Evolutionary conservation across 1,140 invertebrate species (phyloP).

Genomic region (Trichonephila clavata): DNA sequence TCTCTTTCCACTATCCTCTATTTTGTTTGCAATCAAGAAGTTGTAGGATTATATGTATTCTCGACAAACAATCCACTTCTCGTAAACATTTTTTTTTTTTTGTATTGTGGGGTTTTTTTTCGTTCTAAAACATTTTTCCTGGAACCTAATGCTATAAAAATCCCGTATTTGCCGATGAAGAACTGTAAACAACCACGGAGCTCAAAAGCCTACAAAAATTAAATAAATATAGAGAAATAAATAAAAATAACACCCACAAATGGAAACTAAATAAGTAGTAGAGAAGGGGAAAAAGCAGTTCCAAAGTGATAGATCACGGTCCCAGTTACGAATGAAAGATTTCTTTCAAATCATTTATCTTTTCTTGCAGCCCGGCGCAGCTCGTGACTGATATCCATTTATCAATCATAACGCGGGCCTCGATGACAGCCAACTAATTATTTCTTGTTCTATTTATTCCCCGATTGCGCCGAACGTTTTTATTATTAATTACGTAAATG

Average conservation of each 20-base stretch:
- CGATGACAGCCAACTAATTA: conserved; percentile 72
- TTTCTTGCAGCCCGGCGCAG: not conserved
- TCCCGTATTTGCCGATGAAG: not conserved
- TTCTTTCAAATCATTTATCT: conserved; percentile 74
- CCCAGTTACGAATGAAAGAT: conserved; percentile 74
- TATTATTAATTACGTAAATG: conserved; percentile 56
- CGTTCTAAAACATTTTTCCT: too few relatives aligned
- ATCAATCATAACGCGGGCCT: conserved; percentile 54
- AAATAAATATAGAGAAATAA: not conserved
- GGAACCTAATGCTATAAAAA: not conserved
- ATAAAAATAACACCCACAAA: not conserved
- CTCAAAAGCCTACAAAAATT: not conserved
- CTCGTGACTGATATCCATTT: conserved; percentile 69
- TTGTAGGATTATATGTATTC: not conserved
- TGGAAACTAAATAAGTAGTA: not conserved
- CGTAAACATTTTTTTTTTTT: too few relatives aligned
- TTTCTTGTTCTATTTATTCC: conserved; percentile 41
- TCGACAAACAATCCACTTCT: too few relatives aligned
- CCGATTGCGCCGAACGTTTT: conserved; percentile 30
- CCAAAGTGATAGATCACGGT: conserved; percentile 73
- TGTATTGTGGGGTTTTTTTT: too few relatives aligned
- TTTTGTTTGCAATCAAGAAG: not conserved
- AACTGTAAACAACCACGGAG: not conserved
- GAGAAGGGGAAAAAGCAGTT: not conserved
- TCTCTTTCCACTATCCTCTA: too few relatives aligned